Evolutionary conservation across 2,888 invertebrate species (phyloP).

Genomic region (Sinotaia quadrata): DNA sequence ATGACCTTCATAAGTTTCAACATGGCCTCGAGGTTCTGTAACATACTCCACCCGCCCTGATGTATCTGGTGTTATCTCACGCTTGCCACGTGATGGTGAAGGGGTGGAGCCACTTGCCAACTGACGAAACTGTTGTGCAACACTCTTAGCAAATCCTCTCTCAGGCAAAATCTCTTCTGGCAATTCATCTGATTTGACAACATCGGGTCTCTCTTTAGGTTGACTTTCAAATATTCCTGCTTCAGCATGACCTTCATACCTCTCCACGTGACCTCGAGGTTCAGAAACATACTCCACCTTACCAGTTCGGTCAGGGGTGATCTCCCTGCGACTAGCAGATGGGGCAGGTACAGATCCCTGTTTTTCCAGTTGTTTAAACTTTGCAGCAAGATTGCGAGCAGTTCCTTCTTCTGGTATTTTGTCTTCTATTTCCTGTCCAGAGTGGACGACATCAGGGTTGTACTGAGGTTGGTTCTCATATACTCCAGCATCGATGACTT

Average conservation of each 20-base stretch:
- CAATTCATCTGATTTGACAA: constrained; percentile 51
- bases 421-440: constrained; percentile 48
- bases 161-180: constrained; percentile 63
- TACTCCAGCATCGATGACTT: constrained; percentile 45
- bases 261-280: constrained; percentile 49
- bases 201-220: constrained; percentile 51
- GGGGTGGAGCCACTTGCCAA: constrained; percentile 72
- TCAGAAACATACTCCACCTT: constrained; percentile 63
- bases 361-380: constrained; percentile 85
- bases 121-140: constrained; percentile 90
- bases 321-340: constrained; percentile 44
- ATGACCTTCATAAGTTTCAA: constrained; percentile 51
- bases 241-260: constrained; percentile 55
- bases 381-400: constrained; percentile 84
- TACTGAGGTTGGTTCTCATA: constrained; percentile 58
- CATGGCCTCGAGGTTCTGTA: constrained; percentile 55
- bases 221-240: constrained; percentile 62
- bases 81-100: constrained; percentile 31
- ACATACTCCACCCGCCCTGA: constrained; percentile 61
- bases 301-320: constrained; percentile 58
- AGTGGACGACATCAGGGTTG: constrained; percentile 51
- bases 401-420: constrained; percentile 78
- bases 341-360: constrained; percentile 41
- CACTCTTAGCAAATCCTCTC: constrained; percentile 84
- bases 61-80: constrained; percentile 60